Evolutionary conservation across 1,140 invertebrate species (phyloP).

Genomic region (Trachelipus rathkii): DNA sequence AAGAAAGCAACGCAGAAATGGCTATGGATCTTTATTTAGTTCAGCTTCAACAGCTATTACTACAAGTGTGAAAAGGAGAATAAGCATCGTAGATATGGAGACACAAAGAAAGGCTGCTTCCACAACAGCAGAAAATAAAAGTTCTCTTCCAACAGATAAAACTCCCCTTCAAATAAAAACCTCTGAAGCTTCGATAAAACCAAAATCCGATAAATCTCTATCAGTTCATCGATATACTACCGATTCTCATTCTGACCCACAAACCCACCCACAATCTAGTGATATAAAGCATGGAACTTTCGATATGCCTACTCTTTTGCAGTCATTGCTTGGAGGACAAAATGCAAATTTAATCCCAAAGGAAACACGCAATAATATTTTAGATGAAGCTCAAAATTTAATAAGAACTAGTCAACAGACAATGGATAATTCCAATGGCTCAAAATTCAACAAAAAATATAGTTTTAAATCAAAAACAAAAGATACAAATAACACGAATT

Average conservation of each 20-base stretch:
- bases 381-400: neutral
- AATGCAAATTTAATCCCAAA: conserved; percentile 17
- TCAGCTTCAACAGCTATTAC: neutral
- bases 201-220: neutral
- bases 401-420: neutral
- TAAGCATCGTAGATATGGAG: neutral
- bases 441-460: neutral
- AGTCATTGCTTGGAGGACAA: conserved; percentile 16
- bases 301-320: conserved; percentile 20
- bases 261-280: neutral
- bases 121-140: neutral
- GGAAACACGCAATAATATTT: neutral
- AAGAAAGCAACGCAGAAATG: neutral
- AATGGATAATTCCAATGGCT: neutral
- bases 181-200: neutral
- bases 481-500: neutral
- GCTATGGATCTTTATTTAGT: neutral
- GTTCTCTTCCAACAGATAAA: neutral
- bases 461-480: neutral
- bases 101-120: too few relatives aligned
- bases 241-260: neutral
- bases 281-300: conserved; percentile 18
- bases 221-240: neutral
- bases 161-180: neutral
- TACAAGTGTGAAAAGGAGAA: neutral